Percentiles rank a stretch among this genome's conserved stretches.
Conservation (phyloP, 2,113 vertebrate species). For the Acanthochromis polyacanthus region DNA sequence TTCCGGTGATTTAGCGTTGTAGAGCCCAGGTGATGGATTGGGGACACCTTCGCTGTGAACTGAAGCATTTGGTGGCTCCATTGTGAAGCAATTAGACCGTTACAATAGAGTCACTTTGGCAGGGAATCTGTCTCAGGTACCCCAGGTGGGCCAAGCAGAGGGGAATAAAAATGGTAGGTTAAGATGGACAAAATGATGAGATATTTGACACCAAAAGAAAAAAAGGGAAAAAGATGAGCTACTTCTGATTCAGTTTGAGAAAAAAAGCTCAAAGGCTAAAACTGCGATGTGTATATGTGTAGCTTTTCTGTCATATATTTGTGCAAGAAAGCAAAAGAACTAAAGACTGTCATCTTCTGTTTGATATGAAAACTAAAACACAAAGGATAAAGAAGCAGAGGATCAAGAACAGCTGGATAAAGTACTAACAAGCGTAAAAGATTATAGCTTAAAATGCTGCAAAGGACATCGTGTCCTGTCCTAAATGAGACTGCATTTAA, state of each 20-base stretch:
- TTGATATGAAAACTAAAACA: too few relatives aligned
- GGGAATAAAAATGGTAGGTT: constrained; percentile 24
- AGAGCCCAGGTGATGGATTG: constrained; percentile 60
- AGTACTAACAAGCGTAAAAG: constrained; percentile 13
- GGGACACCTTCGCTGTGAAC: constrained; percentile 67
- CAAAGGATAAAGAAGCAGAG: too few relatives aligned
- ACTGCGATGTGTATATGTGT: too few relatives aligned
- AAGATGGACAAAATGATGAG: constrained; percentile 32
- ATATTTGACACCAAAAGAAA: constrained; percentile 28
- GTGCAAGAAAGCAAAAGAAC: too few relatives aligned
- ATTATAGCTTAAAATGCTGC: constrained; percentile 7
- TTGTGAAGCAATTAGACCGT: constrained; percentile 62
- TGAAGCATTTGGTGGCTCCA: constrained; percentile 56
- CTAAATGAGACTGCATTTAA: constrained; percentile 6
- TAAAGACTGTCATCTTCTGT: too few relatives aligned
- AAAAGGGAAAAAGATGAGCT: not conserved
- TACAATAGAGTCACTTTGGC: constrained; percentile 52
- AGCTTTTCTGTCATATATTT: too few relatives aligned
- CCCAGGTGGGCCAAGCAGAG: constrained; percentile 33
- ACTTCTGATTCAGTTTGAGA: not conserved
- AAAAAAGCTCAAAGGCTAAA: not conserved
- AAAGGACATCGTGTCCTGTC: constrained; percentile 1
- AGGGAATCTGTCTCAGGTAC: constrained; percentile 19
- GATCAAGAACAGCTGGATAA: not conserved
- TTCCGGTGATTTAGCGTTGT: constrained; percentile 62